Conservation (phyloP, 2,113 vertebrate genomes). For the Tenrec ecaudatus region DNA sequence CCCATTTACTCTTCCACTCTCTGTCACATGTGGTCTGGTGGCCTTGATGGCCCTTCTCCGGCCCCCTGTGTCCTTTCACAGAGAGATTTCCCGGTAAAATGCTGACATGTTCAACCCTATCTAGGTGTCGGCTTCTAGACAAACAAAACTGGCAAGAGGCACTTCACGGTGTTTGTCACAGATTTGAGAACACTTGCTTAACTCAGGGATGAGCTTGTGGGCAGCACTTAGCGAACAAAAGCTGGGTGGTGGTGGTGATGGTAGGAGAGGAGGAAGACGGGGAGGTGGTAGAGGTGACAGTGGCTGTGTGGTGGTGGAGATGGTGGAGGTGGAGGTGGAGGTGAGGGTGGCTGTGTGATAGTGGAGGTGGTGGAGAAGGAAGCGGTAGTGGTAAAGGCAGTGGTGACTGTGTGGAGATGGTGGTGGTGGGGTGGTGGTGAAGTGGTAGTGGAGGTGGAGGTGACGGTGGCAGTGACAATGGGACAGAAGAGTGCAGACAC, state of each 20-base stretch:
- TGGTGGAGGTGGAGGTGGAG: too few relatives aligned
- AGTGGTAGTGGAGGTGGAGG: too few relatives aligned
- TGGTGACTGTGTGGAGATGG: too few relatives aligned
- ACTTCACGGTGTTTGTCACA: not conserved
- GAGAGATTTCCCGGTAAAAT: not conserved
- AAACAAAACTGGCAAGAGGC: not conserved
- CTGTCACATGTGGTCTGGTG: not conserved
- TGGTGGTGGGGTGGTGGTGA: too few relatives aligned
- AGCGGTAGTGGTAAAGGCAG: too few relatives aligned
- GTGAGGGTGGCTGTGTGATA: too few relatives aligned
- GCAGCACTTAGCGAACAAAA: not conserved
- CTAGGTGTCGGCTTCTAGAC: not conserved
- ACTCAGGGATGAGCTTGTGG: not conserved
- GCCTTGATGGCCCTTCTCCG: not conserved
- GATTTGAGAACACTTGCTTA: not conserved
- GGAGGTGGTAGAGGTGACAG: too few relatives aligned
- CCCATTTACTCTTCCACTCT: not conserved
- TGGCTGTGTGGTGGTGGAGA: not conserved
- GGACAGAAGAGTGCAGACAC: not conserved
- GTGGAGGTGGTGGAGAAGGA: too few relatives aligned
- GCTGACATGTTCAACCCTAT: not conserved
- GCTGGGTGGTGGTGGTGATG: not conserved
- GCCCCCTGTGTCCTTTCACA: not conserved
- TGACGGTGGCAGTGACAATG: not conserved
- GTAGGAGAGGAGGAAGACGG: rapidly evolving